Percentiles rank a stretch among this genome's conserved stretches.
phyloP scores from a whole-genome alignment of 2,888 invertebrate genomes.

The Dasypolia templi region DNA sequence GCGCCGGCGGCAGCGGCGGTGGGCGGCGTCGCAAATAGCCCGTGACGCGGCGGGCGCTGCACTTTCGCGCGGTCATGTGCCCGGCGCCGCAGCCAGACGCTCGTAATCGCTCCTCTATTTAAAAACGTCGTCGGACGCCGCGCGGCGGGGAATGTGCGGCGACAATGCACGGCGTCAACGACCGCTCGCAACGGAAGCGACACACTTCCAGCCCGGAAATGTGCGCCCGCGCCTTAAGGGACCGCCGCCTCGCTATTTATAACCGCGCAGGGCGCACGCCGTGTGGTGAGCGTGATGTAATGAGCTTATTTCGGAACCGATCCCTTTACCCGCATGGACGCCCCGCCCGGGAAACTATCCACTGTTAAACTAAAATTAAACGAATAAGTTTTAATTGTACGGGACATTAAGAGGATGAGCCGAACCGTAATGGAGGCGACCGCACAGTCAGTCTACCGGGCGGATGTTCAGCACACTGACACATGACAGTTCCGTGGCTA shows the following conservation, averaged over 20 bases:
- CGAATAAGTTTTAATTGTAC: conserved; percentile 34
- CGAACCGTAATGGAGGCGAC: conserved; percentile 20
- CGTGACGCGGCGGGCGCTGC: conserved; percentile 89
- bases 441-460: conserved; percentile 26
- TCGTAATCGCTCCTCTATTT: conserved; percentile 89
- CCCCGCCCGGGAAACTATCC: conserved; percentile 49
- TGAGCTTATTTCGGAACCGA: conserved; percentile 78
- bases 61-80: conserved; percentile 89
- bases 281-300: conserved; percentile 81
- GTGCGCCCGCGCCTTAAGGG: conserved; percentile 89
- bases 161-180: conserved; percentile 88
- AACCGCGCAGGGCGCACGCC: conserved; percentile 79
- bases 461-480: conserved; percentile 28
- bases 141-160: conserved; percentile 87
- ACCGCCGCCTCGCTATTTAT: conserved; percentile 85
- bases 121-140: conserved; percentile 87
- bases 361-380: conserved; percentile 52
- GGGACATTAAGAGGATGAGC: conserved; percentile 40
- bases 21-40: conserved; percentile 86
- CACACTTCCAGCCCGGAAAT: conserved; percentile 90
- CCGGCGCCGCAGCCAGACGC: conserved; percentile 88
- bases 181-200: conserved; percentile 89
- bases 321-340: conserved; percentile 70
- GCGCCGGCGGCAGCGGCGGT: conserved; percentile 55
- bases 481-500: conserved; percentile 23